These are phyloP conservation scores for Cylas formicarius DNA, from an alignment of 1,140 invertebrate species.

Conservation along the genomic window DNA sequence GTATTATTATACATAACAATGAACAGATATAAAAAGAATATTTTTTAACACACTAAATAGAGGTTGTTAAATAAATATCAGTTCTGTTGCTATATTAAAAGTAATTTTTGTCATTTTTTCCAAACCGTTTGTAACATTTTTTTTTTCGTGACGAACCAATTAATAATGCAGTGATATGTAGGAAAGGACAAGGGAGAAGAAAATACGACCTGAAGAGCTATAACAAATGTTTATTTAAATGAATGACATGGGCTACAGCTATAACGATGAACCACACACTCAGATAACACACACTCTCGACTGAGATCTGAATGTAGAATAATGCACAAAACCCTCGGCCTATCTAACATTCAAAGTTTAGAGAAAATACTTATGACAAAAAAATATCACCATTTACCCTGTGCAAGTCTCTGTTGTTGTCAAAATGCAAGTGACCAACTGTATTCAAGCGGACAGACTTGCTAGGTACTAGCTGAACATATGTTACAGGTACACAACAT, in stretches of 20 bases:
- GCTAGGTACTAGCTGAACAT: slow-evolving; percentile 44
- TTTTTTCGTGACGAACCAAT: slow-evolving; percentile 16
- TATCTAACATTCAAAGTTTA: slow-evolving; percentile 45
- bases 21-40: slow-evolving; percentile 32
- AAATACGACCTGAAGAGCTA: slow-evolving; percentile 31
- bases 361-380: slow-evolving; percentile 45
- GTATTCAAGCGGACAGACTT: slow-evolving; percentile 43
- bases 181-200: slow-evolving; percentile 20
- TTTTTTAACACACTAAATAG: slow-evolving; percentile 28
- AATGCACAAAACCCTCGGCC: slow-evolving; percentile 42
- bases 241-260: slow-evolving; percentile 34
- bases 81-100: slow-evolving; percentile 30
- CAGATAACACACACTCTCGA: slow-evolving; percentile 33
- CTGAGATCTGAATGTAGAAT: slow-evolving; percentile 42
- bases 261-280: slow-evolving; percentile 36
- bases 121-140: slow-evolving; percentile 10
- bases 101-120: slow-evolving; percentile 3
- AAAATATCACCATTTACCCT: slow-evolving; percentile 46
- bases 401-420: slow-evolving; percentile 44
- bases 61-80: slow-evolving; percentile 32
- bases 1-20: slow-evolving; percentile 33
- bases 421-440: slow-evolving; percentile 43
- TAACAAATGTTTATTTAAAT: slow-evolving; percentile 37
- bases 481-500: slow-evolving; percentile 46
- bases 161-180: slow-evolving; percentile 33